Conservation (phyloP, 2,113 vertebrate genomes). For the Hippocampus guttulatus region DNA sequence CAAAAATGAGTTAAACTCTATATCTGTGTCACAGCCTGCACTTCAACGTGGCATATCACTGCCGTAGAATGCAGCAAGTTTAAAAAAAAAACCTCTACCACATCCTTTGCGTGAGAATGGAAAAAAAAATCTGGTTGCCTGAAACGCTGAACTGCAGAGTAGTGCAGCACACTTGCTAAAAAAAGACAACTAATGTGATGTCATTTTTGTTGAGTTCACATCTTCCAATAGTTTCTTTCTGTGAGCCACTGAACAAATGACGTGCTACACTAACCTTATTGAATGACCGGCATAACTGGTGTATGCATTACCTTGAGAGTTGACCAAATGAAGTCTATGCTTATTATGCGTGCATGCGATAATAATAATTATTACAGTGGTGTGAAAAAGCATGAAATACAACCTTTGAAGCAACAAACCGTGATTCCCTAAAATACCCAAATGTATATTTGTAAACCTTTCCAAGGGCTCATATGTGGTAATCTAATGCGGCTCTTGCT, state of each 20-base stretch:
- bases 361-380: not conserved
- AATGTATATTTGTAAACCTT: not conserved
- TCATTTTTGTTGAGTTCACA: not conserved
- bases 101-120: not conserved
- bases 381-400: not conserved
- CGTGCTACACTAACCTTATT: not conserved
- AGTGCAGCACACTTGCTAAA: not conserved
- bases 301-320: not conserved
- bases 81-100: not conserved
- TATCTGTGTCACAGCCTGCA: not conserved
- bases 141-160: no score
- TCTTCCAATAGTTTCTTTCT: not conserved
- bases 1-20: not conserved
- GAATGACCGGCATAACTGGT: constrained; percentile 1
- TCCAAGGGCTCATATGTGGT: not conserved
- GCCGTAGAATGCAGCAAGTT: not conserved
- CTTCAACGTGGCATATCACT: not conserved
- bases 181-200: not conserved
- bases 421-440: not conserved
- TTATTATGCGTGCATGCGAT: not conserved
- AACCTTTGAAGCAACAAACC: not conserved
- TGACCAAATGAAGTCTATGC: not conserved
- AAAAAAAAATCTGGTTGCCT: not conserved
- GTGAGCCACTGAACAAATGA: not conserved
- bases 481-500: not conserved